Percentiles rank a stretch among this genome's conserved stretches.
Evolutionary conservation across 2,888 invertebrate species (phyloP).

Genomic region (Hyppa rectilinea): DNA sequence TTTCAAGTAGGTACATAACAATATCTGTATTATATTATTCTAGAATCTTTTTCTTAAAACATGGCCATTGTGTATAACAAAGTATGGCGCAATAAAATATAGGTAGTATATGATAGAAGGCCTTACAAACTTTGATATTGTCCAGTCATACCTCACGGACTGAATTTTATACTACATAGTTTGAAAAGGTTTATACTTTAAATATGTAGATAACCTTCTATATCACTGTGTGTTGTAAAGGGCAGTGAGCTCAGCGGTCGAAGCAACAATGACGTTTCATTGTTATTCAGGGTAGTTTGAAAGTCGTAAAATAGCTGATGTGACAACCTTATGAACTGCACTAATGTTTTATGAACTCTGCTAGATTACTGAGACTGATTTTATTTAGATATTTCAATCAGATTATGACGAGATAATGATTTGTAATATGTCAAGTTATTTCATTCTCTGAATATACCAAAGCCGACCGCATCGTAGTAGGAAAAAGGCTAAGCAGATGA

Average conservation of each 20-base stretch:
- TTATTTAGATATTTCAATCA: background rate
- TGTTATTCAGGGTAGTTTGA: background rate
- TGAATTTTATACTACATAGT: conserved; percentile 22
- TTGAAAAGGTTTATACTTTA: background rate
- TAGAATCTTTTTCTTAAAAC: background rate
- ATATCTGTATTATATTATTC: conserved; percentile 3
- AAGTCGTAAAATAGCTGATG: conserved; percentile 24
- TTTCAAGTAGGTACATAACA: background rate
- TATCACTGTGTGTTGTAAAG: conserved; percentile 11
- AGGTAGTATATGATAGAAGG: conserved; percentile 8
- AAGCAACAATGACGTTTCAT: conserved; percentile 34
- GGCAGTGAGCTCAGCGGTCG: background rate
- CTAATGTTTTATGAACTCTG: conserved; percentile 2
- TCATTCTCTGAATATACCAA: no score
- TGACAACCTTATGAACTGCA: background rate
- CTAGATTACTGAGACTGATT: background rate
- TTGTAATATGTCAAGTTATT: no score
- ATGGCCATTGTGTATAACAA: no score
- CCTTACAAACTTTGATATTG: conserved; percentile 3
- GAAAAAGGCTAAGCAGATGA: no score
- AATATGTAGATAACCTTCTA: background rate
- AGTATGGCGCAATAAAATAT: background rate
- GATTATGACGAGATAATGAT: background rate
- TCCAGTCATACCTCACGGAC: background rate
- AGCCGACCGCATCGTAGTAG: no score